Conservation (phyloP, 2,113 vertebrate genomes). For the Corythaeola cristata region DNA sequence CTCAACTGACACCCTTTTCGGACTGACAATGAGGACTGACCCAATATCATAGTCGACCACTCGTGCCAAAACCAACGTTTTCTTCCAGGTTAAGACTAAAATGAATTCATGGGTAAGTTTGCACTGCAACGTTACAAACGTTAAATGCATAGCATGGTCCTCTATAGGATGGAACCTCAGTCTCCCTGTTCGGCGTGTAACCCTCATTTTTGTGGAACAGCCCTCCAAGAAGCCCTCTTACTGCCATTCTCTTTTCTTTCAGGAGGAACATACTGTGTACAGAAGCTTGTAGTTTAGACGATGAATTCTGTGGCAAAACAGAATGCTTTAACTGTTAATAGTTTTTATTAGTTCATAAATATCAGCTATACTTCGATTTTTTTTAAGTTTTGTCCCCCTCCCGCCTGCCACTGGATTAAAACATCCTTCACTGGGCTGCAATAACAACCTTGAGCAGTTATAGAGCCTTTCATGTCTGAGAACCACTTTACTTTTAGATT, state of each 20-base stretch:
- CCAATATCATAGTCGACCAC: fast-evolving
- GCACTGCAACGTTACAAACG: fast-evolving
- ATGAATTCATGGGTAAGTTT: background rate
- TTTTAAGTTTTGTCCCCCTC: background rate
- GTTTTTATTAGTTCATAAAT: background rate
- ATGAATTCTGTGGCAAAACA: background rate
- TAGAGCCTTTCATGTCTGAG: conserved; percentile 55
- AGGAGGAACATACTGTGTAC: background rate
- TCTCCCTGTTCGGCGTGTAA: fast-evolving
- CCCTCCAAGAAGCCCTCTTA: background rate
- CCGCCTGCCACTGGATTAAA: background rate
- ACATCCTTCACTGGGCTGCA: background rate
- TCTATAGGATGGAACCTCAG: background rate
- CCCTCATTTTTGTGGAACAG: background rate
- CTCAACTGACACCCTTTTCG: background rate
- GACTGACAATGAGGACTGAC: background rate
- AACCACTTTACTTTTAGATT: conserved; percentile 47
- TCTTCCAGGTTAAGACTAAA: background rate
- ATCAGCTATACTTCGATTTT: background rate
- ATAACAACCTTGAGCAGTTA: background rate
- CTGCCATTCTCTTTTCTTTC: background rate
- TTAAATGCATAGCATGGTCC: background rate
- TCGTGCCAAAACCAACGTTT: background rate
- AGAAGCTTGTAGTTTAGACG: background rate
- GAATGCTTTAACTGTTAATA: background rate